Evolutionary conservation across 2,113 vertebrate genomes (phyloP).

Genomic region (Tychaedon coryphoeus): DNA sequence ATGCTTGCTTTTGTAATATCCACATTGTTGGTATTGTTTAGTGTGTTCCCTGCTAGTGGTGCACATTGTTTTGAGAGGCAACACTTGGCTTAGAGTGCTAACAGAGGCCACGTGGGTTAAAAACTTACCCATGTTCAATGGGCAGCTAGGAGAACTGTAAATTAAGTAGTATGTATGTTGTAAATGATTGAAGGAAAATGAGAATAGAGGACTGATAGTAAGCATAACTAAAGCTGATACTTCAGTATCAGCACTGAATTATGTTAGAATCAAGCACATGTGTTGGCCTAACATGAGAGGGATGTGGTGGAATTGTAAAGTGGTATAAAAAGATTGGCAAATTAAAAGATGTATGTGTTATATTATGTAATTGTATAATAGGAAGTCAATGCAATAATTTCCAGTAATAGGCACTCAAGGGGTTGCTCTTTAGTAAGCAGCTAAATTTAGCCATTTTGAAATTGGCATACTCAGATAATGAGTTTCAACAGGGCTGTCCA

Average conservation of each 20-base stretch:
- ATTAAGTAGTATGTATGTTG: rapidly evolving
- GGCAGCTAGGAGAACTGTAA: background rate
- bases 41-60: background rate
- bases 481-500: conserved; percentile 27
- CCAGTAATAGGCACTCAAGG: background rate
- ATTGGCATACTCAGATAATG: background rate
- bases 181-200: background rate
- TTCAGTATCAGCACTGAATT: background rate
- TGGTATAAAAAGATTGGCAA: background rate
- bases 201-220: background rate
- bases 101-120: background rate
- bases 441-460: conserved; percentile 42
- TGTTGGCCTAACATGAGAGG: background rate
- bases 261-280: background rate
- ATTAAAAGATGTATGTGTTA: background rate
- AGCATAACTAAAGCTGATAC: background rate
- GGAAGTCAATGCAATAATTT: background rate
- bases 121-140: background rate
- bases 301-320: background rate
- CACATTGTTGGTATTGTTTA: background rate
- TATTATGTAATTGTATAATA: background rate
- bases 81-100: background rate
- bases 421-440: background rate
- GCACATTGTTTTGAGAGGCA: background rate
- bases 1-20: background rate